Evolutionary conservation across 2,888 invertebrate genomes (phyloP).

Genomic region (Colostygia pectinataria): DNA sequence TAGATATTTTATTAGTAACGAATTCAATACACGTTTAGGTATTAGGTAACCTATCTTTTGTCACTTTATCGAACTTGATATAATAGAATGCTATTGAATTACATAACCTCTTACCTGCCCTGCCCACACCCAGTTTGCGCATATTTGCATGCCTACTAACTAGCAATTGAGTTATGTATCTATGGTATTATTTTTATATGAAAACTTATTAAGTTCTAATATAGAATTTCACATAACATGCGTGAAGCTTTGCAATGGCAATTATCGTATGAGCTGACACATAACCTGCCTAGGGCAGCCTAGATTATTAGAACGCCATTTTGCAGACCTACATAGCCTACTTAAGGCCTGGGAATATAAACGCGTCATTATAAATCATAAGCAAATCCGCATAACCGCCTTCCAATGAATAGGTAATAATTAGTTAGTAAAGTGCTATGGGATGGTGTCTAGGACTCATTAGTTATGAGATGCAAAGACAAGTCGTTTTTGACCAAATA

Average conservation of each 20-base stretch:
- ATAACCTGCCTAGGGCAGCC: slow-evolving; percentile 16
- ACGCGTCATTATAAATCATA: slow-evolving; percentile 27
- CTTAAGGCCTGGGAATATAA: slow-evolving; percentile 26
- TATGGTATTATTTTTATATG: too few species aligned
- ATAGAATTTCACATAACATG: slow-evolving; percentile 17
- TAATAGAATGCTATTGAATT: too few species aligned
- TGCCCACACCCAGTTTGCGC: too few species aligned
- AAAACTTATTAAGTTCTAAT: slow-evolving; percentile 5
- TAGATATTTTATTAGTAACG: too few species aligned
- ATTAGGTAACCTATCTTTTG: too few species aligned
- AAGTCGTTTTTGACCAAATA: too few species aligned
- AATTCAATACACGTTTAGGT: too few species aligned
- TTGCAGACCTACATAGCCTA: slow-evolving; percentile 8
- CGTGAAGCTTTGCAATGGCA: slow-evolving; percentile 18
- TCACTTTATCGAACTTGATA: too few species aligned
- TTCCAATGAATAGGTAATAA: slow-evolving; percentile 39
- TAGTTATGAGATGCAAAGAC: neutral
- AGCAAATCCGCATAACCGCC: slow-evolving; percentile 26
- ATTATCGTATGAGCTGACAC: slow-evolving; percentile 24
- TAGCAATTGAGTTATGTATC: too few species aligned
- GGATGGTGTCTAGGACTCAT: slow-evolving; percentile 3
- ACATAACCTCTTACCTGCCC: too few species aligned
- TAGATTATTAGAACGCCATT: slow-evolving; percentile 19
- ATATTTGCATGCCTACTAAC: too few species aligned
- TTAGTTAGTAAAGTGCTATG: slow-evolving; percentile 28